Evolutionary conservation across 92 coral and sea anemone species (phyloP).

Genomic region (Phenganax stokvisi): DNA sequence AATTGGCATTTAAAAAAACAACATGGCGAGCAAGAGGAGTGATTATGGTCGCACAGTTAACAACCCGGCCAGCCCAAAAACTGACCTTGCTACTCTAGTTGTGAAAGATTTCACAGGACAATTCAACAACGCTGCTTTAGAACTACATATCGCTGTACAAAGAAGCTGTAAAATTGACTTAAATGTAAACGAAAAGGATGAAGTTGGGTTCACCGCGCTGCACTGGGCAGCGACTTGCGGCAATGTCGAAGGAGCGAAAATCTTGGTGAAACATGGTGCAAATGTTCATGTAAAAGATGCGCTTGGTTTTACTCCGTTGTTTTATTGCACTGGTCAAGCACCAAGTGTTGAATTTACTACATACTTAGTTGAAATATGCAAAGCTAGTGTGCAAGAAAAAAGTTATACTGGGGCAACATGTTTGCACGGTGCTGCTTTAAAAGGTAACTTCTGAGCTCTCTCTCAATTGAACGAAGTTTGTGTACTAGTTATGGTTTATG

Average conservation of each 20-base stretch:
- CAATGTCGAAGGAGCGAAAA: slow-evolving; percentile 28
- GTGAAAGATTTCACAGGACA: slow-evolving; percentile 3
- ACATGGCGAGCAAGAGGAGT: slow-evolving; percentile 1
- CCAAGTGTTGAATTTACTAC: slow-evolving; percentile 46
- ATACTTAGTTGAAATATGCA: slow-evolving; percentile 48
- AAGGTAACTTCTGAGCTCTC: slow-evolving; percentile 44
- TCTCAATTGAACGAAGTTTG: neutral
- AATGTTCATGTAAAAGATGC: slow-evolving; percentile 40
- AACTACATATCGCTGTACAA: neutral
- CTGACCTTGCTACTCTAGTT: neutral
- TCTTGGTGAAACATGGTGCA: slow-evolving; percentile 39
- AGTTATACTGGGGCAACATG: slow-evolving; percentile 48
- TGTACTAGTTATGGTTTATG: neutral
- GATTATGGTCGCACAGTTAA: neutral
- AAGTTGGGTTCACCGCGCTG: slow-evolving; percentile 42
- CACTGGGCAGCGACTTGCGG: slow-evolving; percentile 47
- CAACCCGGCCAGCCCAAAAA: slow-evolving; percentile 4
- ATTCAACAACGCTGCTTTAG: slow-evolving; percentile 1
- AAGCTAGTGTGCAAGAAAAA: slow-evolving; percentile 24
- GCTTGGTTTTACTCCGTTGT: slow-evolving; percentile 54
- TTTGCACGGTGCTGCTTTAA: slow-evolving; percentile 58
- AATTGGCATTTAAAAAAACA: neutral
- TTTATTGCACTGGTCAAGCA: slow-evolving; percentile 48
- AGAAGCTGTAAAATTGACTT: neutral
- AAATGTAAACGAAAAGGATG: slow-evolving; percentile 42